Percentiles rank a stretch among this genome's conserved stretches.
Conservation (phyloP, 2,888 invertebrate species). For the Synanthedon vespiformis region DNA sequence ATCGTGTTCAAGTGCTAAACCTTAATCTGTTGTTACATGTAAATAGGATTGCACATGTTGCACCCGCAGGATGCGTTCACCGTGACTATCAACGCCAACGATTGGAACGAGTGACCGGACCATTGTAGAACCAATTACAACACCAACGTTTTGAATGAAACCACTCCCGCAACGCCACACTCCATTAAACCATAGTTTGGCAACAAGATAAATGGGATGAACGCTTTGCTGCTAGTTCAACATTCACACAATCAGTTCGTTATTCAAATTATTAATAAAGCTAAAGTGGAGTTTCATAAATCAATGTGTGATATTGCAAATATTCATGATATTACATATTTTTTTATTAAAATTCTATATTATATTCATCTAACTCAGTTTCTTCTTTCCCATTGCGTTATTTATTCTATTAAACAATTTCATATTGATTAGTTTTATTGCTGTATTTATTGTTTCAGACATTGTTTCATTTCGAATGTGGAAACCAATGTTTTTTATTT, state of each 20-base stretch:
- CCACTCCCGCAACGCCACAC: constrained; percentile 44
- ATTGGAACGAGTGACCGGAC: constrained; percentile 28
- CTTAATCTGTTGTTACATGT: background rate
- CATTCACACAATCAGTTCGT: background rate
- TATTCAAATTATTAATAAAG: background rate
- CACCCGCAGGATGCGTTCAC: constrained; percentile 7
- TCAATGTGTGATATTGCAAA: background rate
- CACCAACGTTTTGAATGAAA: constrained; percentile 32
- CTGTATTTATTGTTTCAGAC: too few relatives aligned
- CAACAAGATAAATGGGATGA: constrained; percentile 43
- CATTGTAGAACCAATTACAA: constrained; percentile 15
- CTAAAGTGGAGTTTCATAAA: background rate
- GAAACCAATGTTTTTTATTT: too few relatives aligned
- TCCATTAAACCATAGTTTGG: constrained; percentile 47
- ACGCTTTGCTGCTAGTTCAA: constrained; percentile 2
- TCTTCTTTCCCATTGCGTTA: too few relatives aligned
- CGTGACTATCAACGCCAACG: constrained; percentile 39
- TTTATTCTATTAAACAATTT: too few relatives aligned
- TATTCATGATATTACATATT: too few relatives aligned
- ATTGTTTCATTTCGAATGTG: too few relatives aligned
- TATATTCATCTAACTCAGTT: too few relatives aligned
- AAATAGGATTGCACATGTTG: constrained; percentile 2
- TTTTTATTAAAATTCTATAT: too few relatives aligned
- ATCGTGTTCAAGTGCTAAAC: background rate
- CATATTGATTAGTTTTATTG: too few relatives aligned